Evolutionary conservation across 2,797 vertebrate species (phyloP).

Genomic region (Mastacembelus armatus): DNA sequence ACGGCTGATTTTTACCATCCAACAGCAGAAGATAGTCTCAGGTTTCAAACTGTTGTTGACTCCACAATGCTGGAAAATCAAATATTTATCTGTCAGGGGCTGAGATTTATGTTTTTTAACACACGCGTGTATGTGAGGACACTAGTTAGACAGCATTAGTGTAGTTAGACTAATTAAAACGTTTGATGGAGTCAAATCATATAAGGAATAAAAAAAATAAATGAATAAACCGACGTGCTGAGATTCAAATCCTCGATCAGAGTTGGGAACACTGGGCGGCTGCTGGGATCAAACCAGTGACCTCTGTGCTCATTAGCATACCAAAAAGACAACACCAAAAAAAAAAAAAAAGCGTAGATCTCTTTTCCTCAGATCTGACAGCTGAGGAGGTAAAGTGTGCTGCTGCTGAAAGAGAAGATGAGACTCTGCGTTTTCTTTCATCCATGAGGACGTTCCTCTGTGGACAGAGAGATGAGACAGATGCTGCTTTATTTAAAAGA

Average conservation of each 20-base stretch:
- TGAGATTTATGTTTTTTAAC: conserved; percentile 2
- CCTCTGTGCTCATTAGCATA: conserved; percentile 34
- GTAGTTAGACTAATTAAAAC: too few relatives aligned
- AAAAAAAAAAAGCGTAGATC: conserved; percentile 25
- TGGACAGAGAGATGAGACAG: conserved; percentile 49
- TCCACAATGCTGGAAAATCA: conserved; percentile 18
- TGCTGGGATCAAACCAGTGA: conserved; percentile 36
- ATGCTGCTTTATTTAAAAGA: conserved; percentile 61
- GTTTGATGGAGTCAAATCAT: too few relatives aligned
- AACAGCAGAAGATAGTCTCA: neutral
- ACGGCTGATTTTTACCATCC: neutral
- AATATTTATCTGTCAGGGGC: conserved; percentile 59
- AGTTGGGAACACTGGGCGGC: neutral
- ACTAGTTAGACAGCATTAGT: too few relatives aligned
- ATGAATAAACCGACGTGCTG: too few relatives aligned
- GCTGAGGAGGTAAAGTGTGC: conserved; percentile 31
- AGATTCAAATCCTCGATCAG: neutral
- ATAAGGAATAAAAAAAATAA: too few relatives aligned
- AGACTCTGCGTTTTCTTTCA: conserved; percentile 66
- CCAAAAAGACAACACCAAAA: conserved; percentile 29
- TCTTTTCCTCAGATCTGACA: conserved; percentile 16
- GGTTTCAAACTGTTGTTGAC: conserved; percentile 17
- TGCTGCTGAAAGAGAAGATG: conserved; percentile 28
- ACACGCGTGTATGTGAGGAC: too few relatives aligned
- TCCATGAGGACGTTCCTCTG: conserved; percentile 40